These are phyloP conservation scores for Bursaphelenchus mucronatus DNA, from an alignment of 1,140 invertebrate species.

Conservation along the genomic window DNA sequence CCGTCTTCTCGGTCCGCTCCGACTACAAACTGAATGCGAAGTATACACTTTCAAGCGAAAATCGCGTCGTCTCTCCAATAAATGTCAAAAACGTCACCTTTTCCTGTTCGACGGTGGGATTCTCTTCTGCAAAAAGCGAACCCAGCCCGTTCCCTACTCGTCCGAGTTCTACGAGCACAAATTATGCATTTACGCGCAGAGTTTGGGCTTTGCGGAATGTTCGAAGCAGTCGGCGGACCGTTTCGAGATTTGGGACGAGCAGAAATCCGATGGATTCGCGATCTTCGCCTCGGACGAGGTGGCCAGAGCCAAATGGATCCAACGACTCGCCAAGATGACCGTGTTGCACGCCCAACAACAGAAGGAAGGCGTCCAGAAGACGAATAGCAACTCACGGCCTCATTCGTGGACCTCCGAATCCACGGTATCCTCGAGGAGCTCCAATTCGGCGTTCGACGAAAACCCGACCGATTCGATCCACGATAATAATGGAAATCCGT, in stretches of 20 bases:
- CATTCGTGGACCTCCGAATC: constrained; percentile 28
- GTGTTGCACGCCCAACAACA: constrained; percentile 29
- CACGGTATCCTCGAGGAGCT: constrained; percentile 21
- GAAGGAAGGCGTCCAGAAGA: constrained; percentile 18
- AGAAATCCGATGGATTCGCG: constrained; percentile 54
- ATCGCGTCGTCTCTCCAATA: constrained; percentile 34
- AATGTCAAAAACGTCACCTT: constrained; percentile 45
- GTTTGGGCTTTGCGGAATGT: constrained; percentile 50
- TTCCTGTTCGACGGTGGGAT: constrained; percentile 59
- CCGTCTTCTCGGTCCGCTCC: constrained; percentile 47
- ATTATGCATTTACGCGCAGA: constrained; percentile 38
- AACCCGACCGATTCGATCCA: constrained; percentile 4
- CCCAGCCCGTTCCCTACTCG: constrained; percentile 39
- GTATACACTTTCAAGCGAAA: constrained; percentile 52
- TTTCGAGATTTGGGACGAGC: constrained; percentile 58
- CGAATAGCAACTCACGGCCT: constrained; percentile 6
- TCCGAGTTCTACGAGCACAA: constrained; percentile 60
- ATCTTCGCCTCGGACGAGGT: constrained; percentile 45
- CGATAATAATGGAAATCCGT: constrained; percentile 9
- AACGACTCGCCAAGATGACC: constrained; percentile 39
- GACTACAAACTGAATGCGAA: constrained; percentile 57
- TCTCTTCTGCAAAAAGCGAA: constrained; percentile 57
- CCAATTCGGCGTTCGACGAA: constrained; percentile 21
- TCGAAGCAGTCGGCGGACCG: constrained; percentile 34
- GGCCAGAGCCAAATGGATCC: constrained; percentile 52